Evolutionary conservation across 2,113 vertebrate species (phyloP), one percentile per base, ranked within the genome.

Genomic region (Microcebus jonahi): DNA sequence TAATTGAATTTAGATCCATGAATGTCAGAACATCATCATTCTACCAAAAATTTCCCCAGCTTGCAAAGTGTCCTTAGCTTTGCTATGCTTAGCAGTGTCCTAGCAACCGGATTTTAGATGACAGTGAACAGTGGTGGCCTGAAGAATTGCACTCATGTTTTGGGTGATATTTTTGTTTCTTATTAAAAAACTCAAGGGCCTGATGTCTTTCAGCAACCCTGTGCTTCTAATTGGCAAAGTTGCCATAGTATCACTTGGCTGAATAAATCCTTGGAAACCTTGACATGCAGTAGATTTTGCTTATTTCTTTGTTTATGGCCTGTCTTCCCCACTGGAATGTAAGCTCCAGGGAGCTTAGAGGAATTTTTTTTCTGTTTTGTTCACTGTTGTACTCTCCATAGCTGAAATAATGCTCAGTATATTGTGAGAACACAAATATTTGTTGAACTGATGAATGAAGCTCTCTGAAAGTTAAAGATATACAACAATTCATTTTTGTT

Each of bases 31-130:
- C 23, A 91, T 59, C 34, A 75, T 80, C 34, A 75, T 80, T 88
- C 53, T 61, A 80, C 5, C 20, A 8, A 59, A 93, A 75, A 53
- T 65, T 31, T 36, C 70, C 80, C 63, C 83, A 88, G 63, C 45
- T 94, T 88, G 23, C 81, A 63, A 94, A 87, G 23, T 71, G 27
- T 92, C 80, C 93, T 89, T 84, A 48, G 75, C 50, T 92, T 80
- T 71, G 79, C 65, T 76, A 25, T 36, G 70, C 61, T 97, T 86
- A 83, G 31, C 36, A 85, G 92, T 95, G 87, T 96, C 96, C 95
- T 96, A 97, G 97, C 91, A 96, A 97, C 87, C 84, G 45, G 71
- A 93, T 96, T 93, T 93, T n/a, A 82, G 79, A 80, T 94, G 84
- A 77, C 87, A 96, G 48, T 50, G 61, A 93, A 34, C 53, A n/a